Evolutionary conservation across 2,888 invertebrate genomes (phyloP), one percentile per base, ranked within the genome.

Genomic region (Halictus ligatus): DNA sequence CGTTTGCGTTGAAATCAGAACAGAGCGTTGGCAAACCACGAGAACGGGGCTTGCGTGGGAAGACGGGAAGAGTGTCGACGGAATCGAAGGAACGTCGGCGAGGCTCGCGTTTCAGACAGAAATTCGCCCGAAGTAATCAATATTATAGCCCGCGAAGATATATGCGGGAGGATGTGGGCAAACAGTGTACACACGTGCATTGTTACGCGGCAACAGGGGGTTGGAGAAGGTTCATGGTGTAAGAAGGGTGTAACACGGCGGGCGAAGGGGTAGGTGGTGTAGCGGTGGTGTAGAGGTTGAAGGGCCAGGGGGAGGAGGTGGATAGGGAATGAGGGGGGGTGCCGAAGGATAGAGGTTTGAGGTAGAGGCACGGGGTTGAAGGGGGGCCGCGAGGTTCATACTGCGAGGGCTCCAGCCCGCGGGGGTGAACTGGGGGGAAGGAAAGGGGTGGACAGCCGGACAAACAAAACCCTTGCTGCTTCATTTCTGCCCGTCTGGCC

Each of bases 381-480:
- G 54, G 90, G 87, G 89, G 86, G 79, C 87, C 85, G 85, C 81
- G 84, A 88, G 89, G 90, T 83, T 92, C 88, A 89, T 89, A 90
- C 88, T 91, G 86, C 86, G 86, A 88, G 84, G 84, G 88, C 81
- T 85, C 46, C 76, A 84, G 90, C 88, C 85, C 83, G 85, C 84
- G 86, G 87, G 84, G 90, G 88, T 91, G 91, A 92, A 90, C 83
- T 82, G 91, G 92, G 88, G 88, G 90, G 92, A 92, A 93, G 93
- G 93, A 93, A 94, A 94, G 93, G 94, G 94, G 93, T 93, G 94
- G 94, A 94, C 94, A 93, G 94, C 93, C 94, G 95, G 95, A 95
- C 95, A 95, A 95, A 95, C 95, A 95, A 95, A 95, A 94, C 94
- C 95, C 94, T 94, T 95, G 94, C 94, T 94, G 94, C 94, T 94